Evolutionary conservation across 2,113 vertebrate species (phyloP), one percentile per base, ranked within the genome.

Genomic region (Leptobrachium leishanense): DNA sequence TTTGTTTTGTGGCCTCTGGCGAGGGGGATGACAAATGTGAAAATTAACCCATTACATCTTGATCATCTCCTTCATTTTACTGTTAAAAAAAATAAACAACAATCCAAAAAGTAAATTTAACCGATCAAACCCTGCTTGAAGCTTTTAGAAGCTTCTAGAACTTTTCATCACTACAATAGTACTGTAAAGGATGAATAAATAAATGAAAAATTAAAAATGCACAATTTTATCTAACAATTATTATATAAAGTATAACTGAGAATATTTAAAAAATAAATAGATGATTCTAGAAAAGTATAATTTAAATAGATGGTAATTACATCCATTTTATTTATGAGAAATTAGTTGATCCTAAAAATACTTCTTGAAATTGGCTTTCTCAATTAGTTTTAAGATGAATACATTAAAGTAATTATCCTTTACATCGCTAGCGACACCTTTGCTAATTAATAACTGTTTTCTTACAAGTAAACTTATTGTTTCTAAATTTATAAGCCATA

Each of bases 381-480:
- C 41, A 54, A 62, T 43, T 66, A 53, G 10, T 20, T 67, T 20
- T 50, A 41, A 13, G 63, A 12, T 39, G 46, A 68, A 10, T 67
- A n/a, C 31, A 66, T 67, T 39, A 2, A 80, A 3, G 63, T 43
- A 74, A 72, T 80, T 80, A 80, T 80, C 46, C 71, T 65, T 67
- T 7, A 7, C 50, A 13, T 43, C 63, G 72, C 43, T 66, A 46
- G 54, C 7, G 46, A 43, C 46, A 20, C 69, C 39, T 65, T 39
- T 43, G 44, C 69, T 72, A 79, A 79, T 79, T 72, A 72, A 79
- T 68, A n/a, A 43, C 67, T 68, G 62, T 44, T 43, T 68, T 68
- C 59, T 72, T 78, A 42, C 31, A 65, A 53, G 41, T 43, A 41
- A 62, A 69, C 44, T 55, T 70, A 57, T 77, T 77, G 31, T 44